Conservation (phyloP, 2,797 vertebrate species). For the Xiphorhynchus erythropygius region DNA sequence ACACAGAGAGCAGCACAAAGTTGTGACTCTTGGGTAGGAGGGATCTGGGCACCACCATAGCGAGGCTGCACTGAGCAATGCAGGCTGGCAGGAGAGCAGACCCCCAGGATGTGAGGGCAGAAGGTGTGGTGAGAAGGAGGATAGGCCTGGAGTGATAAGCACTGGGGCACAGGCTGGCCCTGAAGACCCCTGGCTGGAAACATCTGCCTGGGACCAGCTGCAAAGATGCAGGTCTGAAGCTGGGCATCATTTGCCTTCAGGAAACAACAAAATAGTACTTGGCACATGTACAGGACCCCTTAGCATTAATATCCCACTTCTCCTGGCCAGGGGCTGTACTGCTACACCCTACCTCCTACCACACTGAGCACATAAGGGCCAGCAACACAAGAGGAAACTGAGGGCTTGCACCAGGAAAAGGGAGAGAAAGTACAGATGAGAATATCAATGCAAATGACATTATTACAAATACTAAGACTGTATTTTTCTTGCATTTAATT, state of each 20-base stretch:
- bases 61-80: neutral
- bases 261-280: neutral
- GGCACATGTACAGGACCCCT: fast-evolving
- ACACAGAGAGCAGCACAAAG: neutral
- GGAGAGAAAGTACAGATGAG: neutral
- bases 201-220: neutral
- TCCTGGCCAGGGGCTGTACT: neutral
- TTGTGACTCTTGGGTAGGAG: neutral
- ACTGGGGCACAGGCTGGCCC: neutral
- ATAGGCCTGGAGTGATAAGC: too few species aligned
- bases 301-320: neutral
- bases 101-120: neutral
- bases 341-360: neutral
- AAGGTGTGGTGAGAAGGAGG: neutral
- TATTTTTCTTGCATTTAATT: neutral
- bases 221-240: neutral
- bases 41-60: neutral
- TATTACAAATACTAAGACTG: too few species aligned
- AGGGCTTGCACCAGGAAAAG: neutral
- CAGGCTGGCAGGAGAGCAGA: neutral
- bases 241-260: neutral
- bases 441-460: neutral
- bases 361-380: neutral
- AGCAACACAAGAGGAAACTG: neutral
- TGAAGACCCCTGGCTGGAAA: neutral